Percentiles rank a stretch among this genome's conserved stretches.
Evolutionary conservation across 2,113 vertebrate species (phyloP).

Genomic region (Hippoglossus stenolepis): DNA sequence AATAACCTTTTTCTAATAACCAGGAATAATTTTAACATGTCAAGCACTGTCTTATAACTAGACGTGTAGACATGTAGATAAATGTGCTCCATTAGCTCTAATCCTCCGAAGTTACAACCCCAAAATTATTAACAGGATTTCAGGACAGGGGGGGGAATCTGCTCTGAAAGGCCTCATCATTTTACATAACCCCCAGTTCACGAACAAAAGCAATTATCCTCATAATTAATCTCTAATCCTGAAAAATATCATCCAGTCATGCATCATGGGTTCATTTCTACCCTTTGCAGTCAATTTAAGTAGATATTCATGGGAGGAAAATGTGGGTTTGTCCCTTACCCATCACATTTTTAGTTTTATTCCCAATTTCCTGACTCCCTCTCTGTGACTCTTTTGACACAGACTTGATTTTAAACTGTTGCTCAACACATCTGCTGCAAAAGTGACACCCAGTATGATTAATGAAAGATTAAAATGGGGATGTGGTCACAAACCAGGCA

Average conservation of each 20-base stretch:
- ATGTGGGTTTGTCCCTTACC: not conserved
- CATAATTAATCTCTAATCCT: constrained; percentile 11
- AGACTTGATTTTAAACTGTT: constrained; percentile 6
- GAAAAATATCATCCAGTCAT: constrained; percentile 1
- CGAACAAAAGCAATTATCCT: constrained; percentile 8
- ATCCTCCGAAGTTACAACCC: not conserved
- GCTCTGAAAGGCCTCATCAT: not conserved
- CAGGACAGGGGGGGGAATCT: not conserved
- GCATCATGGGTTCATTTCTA: not conserved
- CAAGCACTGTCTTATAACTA: not conserved
- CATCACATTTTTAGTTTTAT: not conserved
- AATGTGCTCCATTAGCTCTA: constrained; percentile 1
- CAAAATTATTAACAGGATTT: not conserved
- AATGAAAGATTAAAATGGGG: constrained; percentile 33
- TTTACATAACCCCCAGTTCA: constrained; percentile 7
- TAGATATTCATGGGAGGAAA: not conserved
- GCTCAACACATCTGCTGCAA: constrained; percentile 8
- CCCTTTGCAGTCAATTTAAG: not conserved
- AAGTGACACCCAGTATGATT: constrained; percentile 9
- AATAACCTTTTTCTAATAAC: not conserved
- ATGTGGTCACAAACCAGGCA: constrained; percentile 28
- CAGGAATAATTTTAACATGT: not conserved
- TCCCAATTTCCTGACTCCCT: not conserved
- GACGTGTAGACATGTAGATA: not conserved
- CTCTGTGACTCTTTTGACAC: not conserved